Percentiles rank a stretch among this genome's conserved stretches.
These are phyloP conservation scores for Argyra leucocephala DNA, from an alignment of 2,888 invertebrate species.

Conservation along the genomic window DNA sequence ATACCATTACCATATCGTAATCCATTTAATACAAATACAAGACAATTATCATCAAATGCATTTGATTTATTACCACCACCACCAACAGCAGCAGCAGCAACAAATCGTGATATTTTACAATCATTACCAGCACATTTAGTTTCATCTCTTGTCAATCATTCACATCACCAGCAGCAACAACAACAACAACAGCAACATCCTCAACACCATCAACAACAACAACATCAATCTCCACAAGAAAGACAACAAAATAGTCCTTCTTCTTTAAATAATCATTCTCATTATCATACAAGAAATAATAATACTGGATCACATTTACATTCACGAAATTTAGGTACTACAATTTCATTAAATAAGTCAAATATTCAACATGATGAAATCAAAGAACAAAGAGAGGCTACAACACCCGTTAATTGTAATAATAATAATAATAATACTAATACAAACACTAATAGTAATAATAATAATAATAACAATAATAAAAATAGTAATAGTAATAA, in stretches of 20 bases:
- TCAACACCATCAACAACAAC: constrained; percentile 18
- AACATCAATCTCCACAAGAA: too few species aligned
- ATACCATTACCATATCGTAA: constrained; percentile 52
- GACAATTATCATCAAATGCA: constrained; percentile 47
- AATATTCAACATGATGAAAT: not conserved
- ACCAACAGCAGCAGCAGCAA: constrained; percentile 17
- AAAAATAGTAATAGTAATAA: constrained; percentile 19
- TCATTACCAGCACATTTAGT: constrained; percentile 23
- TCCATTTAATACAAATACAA: constrained; percentile 35
- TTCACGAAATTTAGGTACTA: not conserved
- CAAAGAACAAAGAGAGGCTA: constrained; percentile 5
- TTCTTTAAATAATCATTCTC: constrained; percentile 19
- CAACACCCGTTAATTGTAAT: constrained; percentile 13
- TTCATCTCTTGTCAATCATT: constrained; percentile 21
- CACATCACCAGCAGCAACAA: constrained; percentile 21
- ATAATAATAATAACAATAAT: constrained; percentile 26
- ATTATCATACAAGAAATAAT: constrained; percentile 16
- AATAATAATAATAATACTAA: not conserved
- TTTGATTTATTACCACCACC: constrained; percentile 51
- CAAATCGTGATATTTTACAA: constrained; percentile 40
- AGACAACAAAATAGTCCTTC: not conserved
- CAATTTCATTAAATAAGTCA: not conserved
- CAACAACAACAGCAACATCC: constrained; percentile 21
- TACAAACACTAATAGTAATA: constrained; percentile 25
- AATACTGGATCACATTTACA: not conserved